Base-by-base conservation (phyloP, 2,113 vertebrate species). In the Passerina amoena region DNA sequence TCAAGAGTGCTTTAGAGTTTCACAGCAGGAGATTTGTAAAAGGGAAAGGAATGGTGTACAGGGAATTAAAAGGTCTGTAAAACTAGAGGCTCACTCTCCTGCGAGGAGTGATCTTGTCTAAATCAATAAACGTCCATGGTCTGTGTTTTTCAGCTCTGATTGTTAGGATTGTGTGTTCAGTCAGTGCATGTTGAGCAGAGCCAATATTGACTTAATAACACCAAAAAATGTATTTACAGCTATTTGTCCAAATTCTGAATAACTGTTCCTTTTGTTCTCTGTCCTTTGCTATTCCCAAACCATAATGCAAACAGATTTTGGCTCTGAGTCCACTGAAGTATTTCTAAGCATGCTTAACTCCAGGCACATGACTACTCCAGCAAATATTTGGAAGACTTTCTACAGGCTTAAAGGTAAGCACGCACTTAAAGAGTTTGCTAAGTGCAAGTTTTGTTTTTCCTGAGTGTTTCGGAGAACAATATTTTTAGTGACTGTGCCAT, bases 11-110 rank as follows among this genome's bases (percentile, higher is more conserved):
- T 78, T 96, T 97, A 96, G 85, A 88, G 56, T 95, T 95, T 97
- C 96, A 93, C 92, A 96, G 94, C 94, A 86, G 96, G 96, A 96
- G 96, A 96, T 96, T 96, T 96, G 96, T 97, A 97, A 95, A 93
- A 96, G 90, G 94, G 88, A 96, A 97, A 86, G 82, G 86, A 90
- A 86, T 57, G 86, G 96, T 93, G 82, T 86, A 76, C 64, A 27
- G 90, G 94, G 96, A 96, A 92, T 96, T 90, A 96, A 96, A 96
- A 96, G 92, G 86, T 97, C 93, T 97, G 96, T 96, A 96, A 97
- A 96, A 94, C 93, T 93, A 96, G 85, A 90, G 93, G 69, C 85
- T 77, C 2, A 2, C 47, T 88, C 93, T 96, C 93, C 90, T 93
- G 88, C 11, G 94, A 90, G 88, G 86, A 95, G 92, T 94, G 94